Evolutionary conservation across 1,140 invertebrate species (phyloP), one percentile per base, ranked within the genome.

Genomic region (Drosophila auraria): DNA sequence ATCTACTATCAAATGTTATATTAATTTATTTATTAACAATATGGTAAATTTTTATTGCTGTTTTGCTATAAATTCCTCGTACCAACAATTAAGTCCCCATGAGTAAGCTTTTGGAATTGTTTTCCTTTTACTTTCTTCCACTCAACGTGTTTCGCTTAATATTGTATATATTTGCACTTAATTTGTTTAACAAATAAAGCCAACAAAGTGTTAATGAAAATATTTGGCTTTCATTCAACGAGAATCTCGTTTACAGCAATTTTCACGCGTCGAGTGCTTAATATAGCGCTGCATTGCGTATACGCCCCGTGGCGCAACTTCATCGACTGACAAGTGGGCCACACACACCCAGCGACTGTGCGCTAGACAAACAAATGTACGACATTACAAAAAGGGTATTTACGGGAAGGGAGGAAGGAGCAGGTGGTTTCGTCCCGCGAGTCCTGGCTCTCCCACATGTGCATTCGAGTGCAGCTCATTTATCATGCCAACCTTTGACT

Each of bases 381-480:
- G 23, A 36, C 49, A 27, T 27, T 54, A 25, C 47, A 53, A 54
- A 66, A 45, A 11, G 38, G 58, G n/a, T 45, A 64, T 68, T 68
- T 30, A 63, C 45, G 14, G n/a, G 15, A 5, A 27, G 15, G 57
- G 15, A 3, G n/a, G n/a, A 68, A 20, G 27, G 23, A 11, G 15
- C 12, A 12, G 17, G 15, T 6, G 30, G 57, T 71, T 40, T 40
- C 56, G 44, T 71, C 50, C 50, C 56, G 53, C 27, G 27, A 51
- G 20, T 38, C 65, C 42, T 17, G 27, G 42, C 14, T 20, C 36
- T 38, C 27, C 65, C 50, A 54, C 51, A 54, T 80, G 81, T 69
- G 77, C 81, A 71, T 74, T 73, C 63, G n/a, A 56, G 56, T 69
- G 77, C 72, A 49, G 30, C 51, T 78, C 82, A 84, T 84, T 84